Conservation (phyloP, 1,140 invertebrate species). For the Apis cerana region DNA sequence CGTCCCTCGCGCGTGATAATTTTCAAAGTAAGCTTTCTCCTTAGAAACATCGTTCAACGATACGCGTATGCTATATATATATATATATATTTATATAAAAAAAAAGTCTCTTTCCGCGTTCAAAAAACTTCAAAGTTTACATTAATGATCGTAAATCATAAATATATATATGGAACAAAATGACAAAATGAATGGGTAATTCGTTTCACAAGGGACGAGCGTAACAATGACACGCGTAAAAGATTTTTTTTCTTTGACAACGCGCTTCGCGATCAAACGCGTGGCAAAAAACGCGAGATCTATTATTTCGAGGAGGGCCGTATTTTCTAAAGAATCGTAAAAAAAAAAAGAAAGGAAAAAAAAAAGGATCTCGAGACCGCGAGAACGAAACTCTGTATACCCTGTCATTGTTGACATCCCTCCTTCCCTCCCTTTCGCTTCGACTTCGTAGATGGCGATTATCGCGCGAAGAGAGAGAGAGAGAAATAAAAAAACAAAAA, state of each 20-base stretch:
- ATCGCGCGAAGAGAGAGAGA: neutral
- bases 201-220: too few relatives aligned
- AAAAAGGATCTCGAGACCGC: neutral
- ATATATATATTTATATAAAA: too few relatives aligned
- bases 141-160: conserved; percentile 30
- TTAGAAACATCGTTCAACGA: neutral
- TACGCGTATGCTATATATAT: too few relatives aligned
- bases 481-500: conserved; percentile 2
- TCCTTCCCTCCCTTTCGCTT: neutral
- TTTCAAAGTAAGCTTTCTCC: neutral
- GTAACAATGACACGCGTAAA: neutral
- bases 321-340: too few relatives aligned
- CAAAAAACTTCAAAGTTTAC: neutral
- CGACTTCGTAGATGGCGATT: neutral
- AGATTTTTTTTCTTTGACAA: neutral
- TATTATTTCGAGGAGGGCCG: neutral
- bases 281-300: neutral
- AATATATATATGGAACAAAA: neutral
- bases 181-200: neutral
- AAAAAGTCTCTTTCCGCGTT: neutral
- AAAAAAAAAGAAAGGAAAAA: neutral
- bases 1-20: too few relatives aligned
- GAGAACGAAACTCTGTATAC: neutral
- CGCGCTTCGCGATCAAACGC: conserved; percentile 7
- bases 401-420: neutral